These are phyloP conservation scores for Drymonia ruficornis DNA, from an alignment of 2,888 invertebrate species.

Conservation along the genomic window DNA sequence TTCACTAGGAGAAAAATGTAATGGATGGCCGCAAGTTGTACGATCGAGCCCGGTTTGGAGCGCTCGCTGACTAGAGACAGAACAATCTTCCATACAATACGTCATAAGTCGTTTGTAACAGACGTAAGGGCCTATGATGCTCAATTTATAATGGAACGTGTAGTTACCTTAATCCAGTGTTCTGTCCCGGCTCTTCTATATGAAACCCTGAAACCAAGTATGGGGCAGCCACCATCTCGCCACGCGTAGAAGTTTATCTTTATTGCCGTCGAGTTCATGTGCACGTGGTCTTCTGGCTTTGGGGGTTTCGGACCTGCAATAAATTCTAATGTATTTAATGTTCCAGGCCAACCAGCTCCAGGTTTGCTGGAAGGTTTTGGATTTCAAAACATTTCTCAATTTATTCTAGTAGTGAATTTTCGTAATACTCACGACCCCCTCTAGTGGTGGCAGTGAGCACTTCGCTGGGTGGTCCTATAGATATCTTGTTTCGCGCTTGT, in stretches of 20 bases:
- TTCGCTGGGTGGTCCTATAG: constrained; percentile 88
- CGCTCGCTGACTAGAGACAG: no score
- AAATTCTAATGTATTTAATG: neutral
- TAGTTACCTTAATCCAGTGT: constrained; percentile 78
- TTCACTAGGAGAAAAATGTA: no score
- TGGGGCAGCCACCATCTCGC: constrained; percentile 92
- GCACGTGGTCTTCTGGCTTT: constrained; percentile 88
- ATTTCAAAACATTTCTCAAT: no score
- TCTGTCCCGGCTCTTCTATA: constrained; percentile 85
- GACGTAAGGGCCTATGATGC: no score
- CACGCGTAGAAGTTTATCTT: constrained; percentile 91
- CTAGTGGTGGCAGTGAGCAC: constrained; percentile 89
- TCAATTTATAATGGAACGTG: neutral
- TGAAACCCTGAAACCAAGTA: constrained; percentile 89
- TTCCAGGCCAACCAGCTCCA: neutral
- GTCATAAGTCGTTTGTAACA: no score
- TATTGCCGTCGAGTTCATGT: constrained; percentile 90
- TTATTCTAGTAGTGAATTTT: no score
- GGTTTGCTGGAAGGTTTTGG: no score
- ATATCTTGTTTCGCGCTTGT: constrained; percentile 90
- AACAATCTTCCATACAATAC: no score
- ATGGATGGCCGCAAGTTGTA: no score
- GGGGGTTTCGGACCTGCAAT: constrained; percentile 88
- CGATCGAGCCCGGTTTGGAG: no score
- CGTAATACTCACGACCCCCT: constrained; percentile 85